Conservation (phyloP, 37 sponge, comb jelly and placozoan species). For the Aplysina aerophoba region DNA sequence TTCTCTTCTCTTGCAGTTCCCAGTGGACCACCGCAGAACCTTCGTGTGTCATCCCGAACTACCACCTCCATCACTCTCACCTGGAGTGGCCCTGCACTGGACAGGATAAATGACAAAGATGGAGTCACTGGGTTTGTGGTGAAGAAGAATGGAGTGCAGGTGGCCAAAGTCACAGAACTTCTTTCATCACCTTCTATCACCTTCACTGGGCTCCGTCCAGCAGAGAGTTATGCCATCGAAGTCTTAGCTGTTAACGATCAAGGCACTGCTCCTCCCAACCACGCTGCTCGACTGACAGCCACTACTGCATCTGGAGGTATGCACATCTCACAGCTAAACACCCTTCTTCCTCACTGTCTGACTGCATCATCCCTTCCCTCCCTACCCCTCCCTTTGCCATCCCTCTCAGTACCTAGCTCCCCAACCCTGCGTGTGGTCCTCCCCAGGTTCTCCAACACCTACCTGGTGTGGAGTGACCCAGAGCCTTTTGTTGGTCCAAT, state of each 20-base stretch:
- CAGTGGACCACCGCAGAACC: conserved; percentile 1
- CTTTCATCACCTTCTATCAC: too few species aligned
- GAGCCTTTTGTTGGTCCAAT: conserved; percentile 4
- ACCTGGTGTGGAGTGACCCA: neutral
- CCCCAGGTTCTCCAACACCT: neutral
- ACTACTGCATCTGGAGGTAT: too few species aligned
- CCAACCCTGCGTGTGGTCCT: neutral
- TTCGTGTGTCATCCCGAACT: neutral
- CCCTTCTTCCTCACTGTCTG: too few species aligned
- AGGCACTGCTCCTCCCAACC: too few species aligned
- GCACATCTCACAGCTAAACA: too few species aligned
- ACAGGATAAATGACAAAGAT: neutral
- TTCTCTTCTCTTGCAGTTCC: conserved; percentile 5
- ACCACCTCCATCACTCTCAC: neutral
- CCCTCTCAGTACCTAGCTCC: neutral
- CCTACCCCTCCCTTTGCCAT: neutral
- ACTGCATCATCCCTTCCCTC: too few species aligned
- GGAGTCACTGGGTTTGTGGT: conserved; percentile 22
- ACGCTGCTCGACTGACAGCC: too few species aligned
- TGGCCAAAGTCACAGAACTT: neutral
- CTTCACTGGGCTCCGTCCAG: too few species aligned
- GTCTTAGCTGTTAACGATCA: too few species aligned
- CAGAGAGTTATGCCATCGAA: too few species aligned
- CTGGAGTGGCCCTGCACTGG: neutral
- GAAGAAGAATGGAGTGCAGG: too few species aligned